phyloP scores from a whole-genome alignment of 2,888 invertebrate species.

The Cremastinae sp. region DNA sequence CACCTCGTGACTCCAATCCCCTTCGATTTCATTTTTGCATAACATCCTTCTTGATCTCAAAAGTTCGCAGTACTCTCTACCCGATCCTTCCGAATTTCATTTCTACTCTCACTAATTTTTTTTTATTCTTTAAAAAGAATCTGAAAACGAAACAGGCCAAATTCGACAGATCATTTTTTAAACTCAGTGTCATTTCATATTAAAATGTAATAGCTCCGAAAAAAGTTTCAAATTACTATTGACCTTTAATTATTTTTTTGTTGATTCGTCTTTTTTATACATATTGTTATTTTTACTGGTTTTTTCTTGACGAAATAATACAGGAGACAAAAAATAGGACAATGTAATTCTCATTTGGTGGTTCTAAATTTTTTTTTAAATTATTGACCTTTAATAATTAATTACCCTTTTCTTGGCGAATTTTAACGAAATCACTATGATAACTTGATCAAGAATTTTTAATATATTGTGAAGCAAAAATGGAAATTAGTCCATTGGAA shows the following conservation, averaged over 20 bases:
- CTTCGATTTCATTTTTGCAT: constrained; percentile 60
- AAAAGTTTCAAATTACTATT: neutral
- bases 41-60: constrained; percentile 34
- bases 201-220: neutral
- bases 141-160: too few relatives aligned
- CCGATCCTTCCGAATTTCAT: too few relatives aligned
- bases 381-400: constrained; percentile 7
- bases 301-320: too few relatives aligned
- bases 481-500: too few relatives aligned
- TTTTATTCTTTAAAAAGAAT: neutral
- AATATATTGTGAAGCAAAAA: neutral
- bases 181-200: too few relatives aligned
- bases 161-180: too few relatives aligned
- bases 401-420: neutral
- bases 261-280: too few relatives aligned
- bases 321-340: too few relatives aligned
- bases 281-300: too few relatives aligned
- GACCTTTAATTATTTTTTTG: too few relatives aligned
- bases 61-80: neutral
- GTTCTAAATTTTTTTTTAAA: neutral
- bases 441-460: neutral
- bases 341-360: too few relatives aligned
- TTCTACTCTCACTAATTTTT: neutral
- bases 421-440: neutral
- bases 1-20: constrained; percentile 50